These are phyloP conservation scores for Sebastes itinus DNA, from an alignment of 2,797 vertebrate species.

Conservation along the genomic window DNA sequence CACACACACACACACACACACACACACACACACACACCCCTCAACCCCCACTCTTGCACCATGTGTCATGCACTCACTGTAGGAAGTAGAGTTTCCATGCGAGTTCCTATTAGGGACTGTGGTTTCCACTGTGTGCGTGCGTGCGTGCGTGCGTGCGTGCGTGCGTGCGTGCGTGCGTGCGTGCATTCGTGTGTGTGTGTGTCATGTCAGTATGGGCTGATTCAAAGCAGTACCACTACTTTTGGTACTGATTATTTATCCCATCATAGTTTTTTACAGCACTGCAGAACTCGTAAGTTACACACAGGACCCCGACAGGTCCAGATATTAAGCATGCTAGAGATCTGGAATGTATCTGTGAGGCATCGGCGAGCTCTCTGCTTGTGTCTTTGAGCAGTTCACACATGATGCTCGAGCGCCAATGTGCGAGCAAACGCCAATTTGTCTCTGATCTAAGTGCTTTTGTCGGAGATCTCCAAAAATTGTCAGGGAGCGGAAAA, in stretches of 20 bases:
- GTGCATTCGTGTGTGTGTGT: neutral
- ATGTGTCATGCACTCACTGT: slow-evolving; percentile 12
- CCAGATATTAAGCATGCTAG: too few species aligned
- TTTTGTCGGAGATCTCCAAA: too few species aligned
- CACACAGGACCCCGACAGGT: too few species aligned
- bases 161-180: neutral
- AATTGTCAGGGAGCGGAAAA: too few species aligned
- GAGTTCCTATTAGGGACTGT: slow-evolving; percentile 2
- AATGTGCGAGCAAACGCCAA: too few species aligned
- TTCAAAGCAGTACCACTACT: neutral
- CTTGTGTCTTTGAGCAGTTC: too few species aligned
- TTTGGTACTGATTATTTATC: neutral
- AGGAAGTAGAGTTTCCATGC: slow-evolving; percentile 20
- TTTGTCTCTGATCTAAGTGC: too few species aligned
- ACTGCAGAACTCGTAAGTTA: neutral
- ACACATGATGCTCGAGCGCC: too few species aligned
- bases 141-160: neutral
- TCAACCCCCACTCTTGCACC: neutral
- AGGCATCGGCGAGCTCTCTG: too few species aligned
- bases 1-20: neutral
- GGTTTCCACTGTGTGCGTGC: neutral
- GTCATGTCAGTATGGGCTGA: neutral
- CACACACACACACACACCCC: neutral
- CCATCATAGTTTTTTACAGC: neutral
- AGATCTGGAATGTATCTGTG: too few species aligned